Evolutionary conservation across 2,797 vertebrate species (phyloP).

Genomic region (Lophius americanus): DNA sequence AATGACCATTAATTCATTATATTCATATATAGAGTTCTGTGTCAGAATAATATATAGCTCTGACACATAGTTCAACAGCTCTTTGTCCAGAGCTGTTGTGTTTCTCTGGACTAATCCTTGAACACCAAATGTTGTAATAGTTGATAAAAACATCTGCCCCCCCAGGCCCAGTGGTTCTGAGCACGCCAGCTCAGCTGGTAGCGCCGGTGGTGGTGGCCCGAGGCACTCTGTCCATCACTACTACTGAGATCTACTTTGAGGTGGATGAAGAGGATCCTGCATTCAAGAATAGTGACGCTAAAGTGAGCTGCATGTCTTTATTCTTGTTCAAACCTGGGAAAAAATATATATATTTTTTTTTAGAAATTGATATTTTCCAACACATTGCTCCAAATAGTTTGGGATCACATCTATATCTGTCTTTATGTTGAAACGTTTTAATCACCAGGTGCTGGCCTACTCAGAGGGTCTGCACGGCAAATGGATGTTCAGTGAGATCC

Average conservation of each 20-base stretch:
- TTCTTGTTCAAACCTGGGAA: not conserved
- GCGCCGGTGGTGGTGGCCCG: slow-evolving; percentile 96
- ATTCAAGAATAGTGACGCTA: slow-evolving; percentile 93
- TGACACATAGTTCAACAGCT: too few relatives aligned
- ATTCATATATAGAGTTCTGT: too few relatives aligned
- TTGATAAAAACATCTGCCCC: not conserved
- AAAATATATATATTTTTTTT: not conserved
- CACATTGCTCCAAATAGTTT: not conserved
- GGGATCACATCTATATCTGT: not conserved
- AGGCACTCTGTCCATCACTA: slow-evolving; percentile 97
- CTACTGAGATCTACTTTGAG: slow-evolving; percentile 99
- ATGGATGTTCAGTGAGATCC: slow-evolving; percentile 99
- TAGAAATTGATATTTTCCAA: not conserved
- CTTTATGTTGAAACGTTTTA: not conserved
- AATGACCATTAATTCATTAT: not conserved
- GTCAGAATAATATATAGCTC: too few relatives aligned
- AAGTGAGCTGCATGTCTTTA: slow-evolving; percentile 77
- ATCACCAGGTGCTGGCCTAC: slow-evolving; percentile 91
- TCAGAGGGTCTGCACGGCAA: slow-evolving; percentile 98
- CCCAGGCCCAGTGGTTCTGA: slow-evolving; percentile 94
- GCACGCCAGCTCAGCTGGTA: slow-evolving; percentile 95
- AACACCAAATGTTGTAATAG: not conserved
- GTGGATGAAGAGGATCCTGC: slow-evolving; percentile 94
- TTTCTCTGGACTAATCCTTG: not conserved
- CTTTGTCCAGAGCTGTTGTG: too few relatives aligned